A percentile compares a stretch with the other conserved stretches of the same genome.
Evolutionary conservation across 2,113 vertebrate species (phyloP).

Genomic region (Muscicapa adusta): DNA sequence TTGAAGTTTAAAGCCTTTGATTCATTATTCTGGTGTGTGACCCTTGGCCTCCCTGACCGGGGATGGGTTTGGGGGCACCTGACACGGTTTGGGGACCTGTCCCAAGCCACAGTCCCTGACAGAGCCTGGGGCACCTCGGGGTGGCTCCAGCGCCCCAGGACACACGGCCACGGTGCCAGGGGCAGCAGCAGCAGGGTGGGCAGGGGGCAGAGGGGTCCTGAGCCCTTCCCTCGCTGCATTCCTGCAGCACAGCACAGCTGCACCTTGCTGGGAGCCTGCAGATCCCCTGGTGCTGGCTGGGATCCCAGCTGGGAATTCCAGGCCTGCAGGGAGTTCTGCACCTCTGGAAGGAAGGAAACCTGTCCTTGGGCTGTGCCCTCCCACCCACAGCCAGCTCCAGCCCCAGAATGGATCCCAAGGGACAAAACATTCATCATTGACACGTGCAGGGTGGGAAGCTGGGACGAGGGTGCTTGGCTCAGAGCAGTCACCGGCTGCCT

Average conservation of each 20-base stretch:
- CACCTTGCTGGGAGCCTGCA: not conserved
- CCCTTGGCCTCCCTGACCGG: not conserved
- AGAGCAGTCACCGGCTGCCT: not conserved
- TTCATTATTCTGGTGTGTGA: not conserved
- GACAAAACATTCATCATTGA: not conserved
- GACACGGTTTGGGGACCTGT: fast-evolving
- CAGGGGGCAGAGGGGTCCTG: not conserved
- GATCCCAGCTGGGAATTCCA: no score
- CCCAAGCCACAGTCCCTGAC: fast-evolving
- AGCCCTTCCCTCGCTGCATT: fast-evolving
- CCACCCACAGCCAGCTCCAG: not conserved
- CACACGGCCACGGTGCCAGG: fast-evolving
- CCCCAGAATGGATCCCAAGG: not conserved
- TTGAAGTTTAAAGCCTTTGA: slow-evolving; percentile 21
- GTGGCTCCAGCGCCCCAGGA: not conserved
- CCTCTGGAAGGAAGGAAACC: not conserved
- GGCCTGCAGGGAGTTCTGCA: not conserved
- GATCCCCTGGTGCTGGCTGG: not conserved
- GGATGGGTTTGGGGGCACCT: not conserved
- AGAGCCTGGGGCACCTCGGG: no score
- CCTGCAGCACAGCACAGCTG: not conserved
- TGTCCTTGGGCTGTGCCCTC: not conserved
- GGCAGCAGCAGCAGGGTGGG: fast-evolving
- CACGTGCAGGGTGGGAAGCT: not conserved
- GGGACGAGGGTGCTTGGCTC: not conserved